phyloP scores from a whole-genome alignment of 2,113 vertebrate species.

The Hippolais icterina region DNA sequence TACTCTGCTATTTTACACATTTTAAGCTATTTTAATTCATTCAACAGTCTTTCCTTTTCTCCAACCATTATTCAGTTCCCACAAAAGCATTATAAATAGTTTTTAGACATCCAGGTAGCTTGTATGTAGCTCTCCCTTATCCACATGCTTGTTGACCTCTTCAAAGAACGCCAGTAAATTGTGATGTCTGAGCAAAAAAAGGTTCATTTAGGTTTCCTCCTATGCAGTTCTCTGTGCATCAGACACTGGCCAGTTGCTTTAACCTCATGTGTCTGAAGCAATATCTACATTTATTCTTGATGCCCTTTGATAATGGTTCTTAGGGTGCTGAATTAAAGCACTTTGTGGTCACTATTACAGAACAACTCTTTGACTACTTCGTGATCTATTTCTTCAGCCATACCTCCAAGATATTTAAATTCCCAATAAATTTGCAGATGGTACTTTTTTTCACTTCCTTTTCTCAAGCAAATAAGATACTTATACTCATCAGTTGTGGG shows the following conservation, averaged over 20 bases:
- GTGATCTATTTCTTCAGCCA: background rate
- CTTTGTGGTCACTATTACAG: background rate
- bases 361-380: background rate
- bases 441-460: constrained; percentile 66
- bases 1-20: background rate
- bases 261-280: background rate
- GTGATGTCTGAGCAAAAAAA: background rate
- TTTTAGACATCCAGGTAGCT: background rate
- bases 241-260: background rate
- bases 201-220: background rate
- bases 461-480: constrained; percentile 61
- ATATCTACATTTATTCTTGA: background rate
- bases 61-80: background rate
- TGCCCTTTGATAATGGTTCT: background rate
- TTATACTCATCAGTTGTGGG: constrained; percentile 59
- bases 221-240: background rate
- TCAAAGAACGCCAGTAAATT: background rate
- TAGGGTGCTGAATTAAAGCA: background rate
- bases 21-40: background rate
- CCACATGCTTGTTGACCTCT: background rate
- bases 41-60: background rate
- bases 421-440: constrained; percentile 65
- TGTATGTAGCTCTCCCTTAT: background rate
- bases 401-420: constrained; percentile 39
- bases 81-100: background rate